Evolutionary conservation across 2,113 vertebrate species (phyloP).

Genomic region (Myotis yumanensis): DNA sequence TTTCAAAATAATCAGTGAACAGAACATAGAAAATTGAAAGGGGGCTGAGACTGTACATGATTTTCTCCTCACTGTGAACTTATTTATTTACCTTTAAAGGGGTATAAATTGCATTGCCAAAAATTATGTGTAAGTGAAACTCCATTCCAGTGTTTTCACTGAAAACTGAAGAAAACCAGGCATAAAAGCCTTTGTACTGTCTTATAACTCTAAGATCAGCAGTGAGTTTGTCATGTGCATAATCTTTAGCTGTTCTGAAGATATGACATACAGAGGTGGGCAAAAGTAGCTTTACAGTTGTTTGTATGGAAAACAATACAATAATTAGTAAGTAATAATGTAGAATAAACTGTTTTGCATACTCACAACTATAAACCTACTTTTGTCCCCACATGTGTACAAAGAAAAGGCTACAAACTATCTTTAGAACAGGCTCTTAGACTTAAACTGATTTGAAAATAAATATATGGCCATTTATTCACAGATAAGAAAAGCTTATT

Average conservation of each 20-base stretch:
- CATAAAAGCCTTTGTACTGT: neutral
- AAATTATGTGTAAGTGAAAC: neutral
- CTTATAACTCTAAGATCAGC: neutral
- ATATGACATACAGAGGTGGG: neutral
- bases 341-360: neutral
- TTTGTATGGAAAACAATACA: neutral
- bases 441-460: neutral
- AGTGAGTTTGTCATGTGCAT: neutral
- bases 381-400: neutral
- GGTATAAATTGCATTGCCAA: neutral
- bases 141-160: neutral
- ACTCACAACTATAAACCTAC: neutral
- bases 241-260: neutral
- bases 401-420: neutral
- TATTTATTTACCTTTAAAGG: neutral
- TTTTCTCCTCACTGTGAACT: neutral
- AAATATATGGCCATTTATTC: neutral
- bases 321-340: neutral
- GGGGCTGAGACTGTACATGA: neutral
- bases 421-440: neutral
- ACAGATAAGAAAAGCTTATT: neutral
- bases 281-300: neutral
- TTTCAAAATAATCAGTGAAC: neutral
- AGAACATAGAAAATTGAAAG: neutral
- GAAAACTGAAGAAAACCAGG: neutral